These are phyloP conservation scores for Emys orbicularis DNA, from an alignment of 2,797 vertebrate genomes.

Conservation along the genomic window DNA sequence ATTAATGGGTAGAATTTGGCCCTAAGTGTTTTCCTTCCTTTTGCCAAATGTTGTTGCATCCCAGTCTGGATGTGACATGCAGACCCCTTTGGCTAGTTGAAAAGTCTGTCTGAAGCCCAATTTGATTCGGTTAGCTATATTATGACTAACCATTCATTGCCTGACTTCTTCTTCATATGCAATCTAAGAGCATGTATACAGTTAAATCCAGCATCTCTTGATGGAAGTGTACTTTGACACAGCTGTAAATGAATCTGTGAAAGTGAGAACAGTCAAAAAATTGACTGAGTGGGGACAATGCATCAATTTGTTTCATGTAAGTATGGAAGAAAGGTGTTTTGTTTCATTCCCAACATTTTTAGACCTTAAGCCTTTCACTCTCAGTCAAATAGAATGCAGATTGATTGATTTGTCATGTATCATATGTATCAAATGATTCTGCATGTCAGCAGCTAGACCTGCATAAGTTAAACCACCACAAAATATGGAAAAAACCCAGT, in stretches of 20 bases:
- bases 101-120: constrained; percentile 18
- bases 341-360: constrained; percentile 1
- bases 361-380: constrained; percentile 1
- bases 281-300: neutral
- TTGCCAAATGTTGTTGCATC: constrained; percentile 38
- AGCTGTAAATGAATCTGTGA: neutral
- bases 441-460: constrained; percentile 22
- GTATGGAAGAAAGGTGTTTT: neutral
- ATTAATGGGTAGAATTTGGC: constrained; percentile 58
- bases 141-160: constrained; percentile 6
- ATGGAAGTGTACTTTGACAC: neutral
- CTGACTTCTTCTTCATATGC: neutral
- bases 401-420: constrained; percentile 15
- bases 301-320: neutral
- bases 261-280: constrained; percentile 1
- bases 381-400: neutral
- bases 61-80: neutral
- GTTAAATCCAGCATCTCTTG: constrained; percentile 27
- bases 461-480: neutral
- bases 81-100: constrained; percentile 5
- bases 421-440: neutral
- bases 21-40: constrained; percentile 10
- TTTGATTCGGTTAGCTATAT: neutral
- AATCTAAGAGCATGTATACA: neutral
- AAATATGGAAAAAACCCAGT: neutral